These are phyloP conservation scores for Chaetodon auriga DNA, from an alignment of 2,113 vertebrate species.

Conservation along the genomic window DNA sequence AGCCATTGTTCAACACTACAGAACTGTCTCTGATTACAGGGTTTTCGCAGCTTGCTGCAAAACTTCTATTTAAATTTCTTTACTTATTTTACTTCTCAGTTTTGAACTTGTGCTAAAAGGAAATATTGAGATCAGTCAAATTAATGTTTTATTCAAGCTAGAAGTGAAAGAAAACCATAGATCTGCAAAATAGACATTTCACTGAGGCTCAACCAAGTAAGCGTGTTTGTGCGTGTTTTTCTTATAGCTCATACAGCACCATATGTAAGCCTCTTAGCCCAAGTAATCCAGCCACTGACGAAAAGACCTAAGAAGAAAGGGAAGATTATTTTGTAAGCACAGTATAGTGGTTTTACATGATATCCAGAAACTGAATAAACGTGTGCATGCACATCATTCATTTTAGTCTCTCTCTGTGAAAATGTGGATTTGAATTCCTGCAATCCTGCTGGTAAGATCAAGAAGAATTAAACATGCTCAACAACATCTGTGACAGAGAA, in stretches of 20 bases:
- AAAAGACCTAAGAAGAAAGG: neutral
- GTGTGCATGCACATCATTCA: neutral
- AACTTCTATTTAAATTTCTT: neutral
- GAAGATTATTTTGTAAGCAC: neutral
- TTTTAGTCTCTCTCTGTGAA: neutral
- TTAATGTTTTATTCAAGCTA: too few species aligned
- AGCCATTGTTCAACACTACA: neutral
- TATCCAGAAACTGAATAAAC: neutral
- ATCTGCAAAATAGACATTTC: neutral
- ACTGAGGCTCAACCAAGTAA: neutral
- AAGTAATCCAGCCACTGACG: slow-evolving; percentile 15
- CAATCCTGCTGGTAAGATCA: too few species aligned
- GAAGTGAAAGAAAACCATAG: neutral
- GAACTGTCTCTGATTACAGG: too few species aligned
- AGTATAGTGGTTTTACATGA: neutral
- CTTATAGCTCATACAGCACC: neutral
- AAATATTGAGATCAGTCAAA: neutral
- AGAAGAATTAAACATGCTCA: neutral
- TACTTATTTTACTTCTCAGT: neutral
- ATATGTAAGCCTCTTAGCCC: slow-evolving; percentile 14
- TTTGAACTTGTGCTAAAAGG: neutral
- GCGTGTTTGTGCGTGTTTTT: neutral
- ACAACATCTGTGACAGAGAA: neutral
- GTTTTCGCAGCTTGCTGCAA: neutral
- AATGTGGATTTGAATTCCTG: slow-evolving; percentile 1